Conservation (phyloP, 2,113 vertebrate species). For the Gymnocephalus cernua region DNA sequence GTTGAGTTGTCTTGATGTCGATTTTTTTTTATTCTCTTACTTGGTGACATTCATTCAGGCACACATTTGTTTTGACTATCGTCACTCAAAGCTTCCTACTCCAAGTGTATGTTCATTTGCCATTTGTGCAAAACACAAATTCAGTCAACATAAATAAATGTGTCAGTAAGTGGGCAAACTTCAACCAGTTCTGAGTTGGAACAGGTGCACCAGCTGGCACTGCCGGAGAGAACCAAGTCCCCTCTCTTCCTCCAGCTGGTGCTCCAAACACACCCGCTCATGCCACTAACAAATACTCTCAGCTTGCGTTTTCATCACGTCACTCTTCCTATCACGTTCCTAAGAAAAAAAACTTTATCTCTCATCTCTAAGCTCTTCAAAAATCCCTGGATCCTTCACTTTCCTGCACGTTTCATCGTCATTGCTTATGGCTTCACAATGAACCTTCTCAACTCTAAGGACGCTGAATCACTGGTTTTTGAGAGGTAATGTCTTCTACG, state of each 20-base stretch:
- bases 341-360: constrained; percentile 13
- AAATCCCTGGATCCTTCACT: constrained; percentile 6
- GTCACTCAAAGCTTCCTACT: neutral
- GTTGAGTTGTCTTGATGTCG: neutral
- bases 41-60: neutral
- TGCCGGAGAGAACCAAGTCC: constrained; percentile 25
- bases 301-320: constrained; percentile 37
- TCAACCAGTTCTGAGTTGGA: constrained; percentile 37
- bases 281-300: constrained; percentile 29
- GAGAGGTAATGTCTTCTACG: neutral
- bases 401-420: constrained; percentile 12
- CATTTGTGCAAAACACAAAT: constrained; percentile 25
- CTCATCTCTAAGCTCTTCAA: constrained; percentile 32
- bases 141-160: constrained; percentile 32
- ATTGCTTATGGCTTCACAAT: neutral
- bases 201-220: constrained; percentile 62
- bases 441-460: neutral
- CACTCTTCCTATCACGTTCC: constrained; percentile 19
- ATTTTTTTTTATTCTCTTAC: neutral
- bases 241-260: constrained; percentile 60
- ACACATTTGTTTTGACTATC: neutral
- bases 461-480: neutral
- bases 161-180: constrained; percentile 32
- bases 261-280: constrained; percentile 39
- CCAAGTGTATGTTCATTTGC: neutral